These are phyloP conservation scores for Eulimnadia texana DNA, from an alignment of 1,140 invertebrate genomes.

Conservation along the genomic window DNA sequence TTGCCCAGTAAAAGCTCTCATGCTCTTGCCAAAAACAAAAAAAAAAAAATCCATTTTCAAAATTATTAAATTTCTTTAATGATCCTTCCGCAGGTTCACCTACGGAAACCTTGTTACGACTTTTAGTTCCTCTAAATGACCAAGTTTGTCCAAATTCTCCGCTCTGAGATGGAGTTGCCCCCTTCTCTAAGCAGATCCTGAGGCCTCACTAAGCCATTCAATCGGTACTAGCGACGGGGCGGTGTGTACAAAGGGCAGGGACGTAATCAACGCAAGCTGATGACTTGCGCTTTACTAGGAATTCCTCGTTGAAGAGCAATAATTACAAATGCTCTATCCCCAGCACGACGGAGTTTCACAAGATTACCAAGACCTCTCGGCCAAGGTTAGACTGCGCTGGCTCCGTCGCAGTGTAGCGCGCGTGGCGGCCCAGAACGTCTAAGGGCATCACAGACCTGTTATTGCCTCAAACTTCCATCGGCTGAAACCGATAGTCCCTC, in stretches of 20 bases:
- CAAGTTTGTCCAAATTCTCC: constrained; percentile 52
- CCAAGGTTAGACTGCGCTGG: not conserved
- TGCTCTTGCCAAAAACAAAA: not conserved
- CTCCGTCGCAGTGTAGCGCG: not conserved
- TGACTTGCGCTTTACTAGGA: too few relatives aligned
- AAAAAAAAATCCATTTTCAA: constrained; percentile 59
- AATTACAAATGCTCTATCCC: too few relatives aligned
- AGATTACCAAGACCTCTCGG: not conserved
- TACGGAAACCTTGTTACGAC: too few relatives aligned
- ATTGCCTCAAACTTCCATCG: too few relatives aligned
- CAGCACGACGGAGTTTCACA: not conserved
- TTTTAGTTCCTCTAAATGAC: constrained; percentile 28
- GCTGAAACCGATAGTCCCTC: too few relatives aligned
- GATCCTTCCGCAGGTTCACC: too few relatives aligned
- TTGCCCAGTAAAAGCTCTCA: constrained; percentile 6
- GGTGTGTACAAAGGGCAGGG: too few relatives aligned
- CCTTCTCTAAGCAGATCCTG: constrained; percentile 42
- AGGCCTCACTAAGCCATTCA: constrained; percentile 63
- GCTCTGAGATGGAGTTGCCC: constrained; percentile 34
- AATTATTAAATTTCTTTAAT: constrained; percentile 78
- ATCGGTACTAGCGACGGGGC: constrained; percentile 78
- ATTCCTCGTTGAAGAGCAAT: too few relatives aligned
- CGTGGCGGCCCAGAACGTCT: too few relatives aligned
- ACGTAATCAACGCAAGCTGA: too few relatives aligned
- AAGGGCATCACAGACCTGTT: too few relatives aligned